A percentile compares a stretch with the other conserved stretches of the same genome.
phyloP scores from a whole-genome alignment of 2,797 vertebrate genomes.

The Sphenopsis melanotis region DNA sequence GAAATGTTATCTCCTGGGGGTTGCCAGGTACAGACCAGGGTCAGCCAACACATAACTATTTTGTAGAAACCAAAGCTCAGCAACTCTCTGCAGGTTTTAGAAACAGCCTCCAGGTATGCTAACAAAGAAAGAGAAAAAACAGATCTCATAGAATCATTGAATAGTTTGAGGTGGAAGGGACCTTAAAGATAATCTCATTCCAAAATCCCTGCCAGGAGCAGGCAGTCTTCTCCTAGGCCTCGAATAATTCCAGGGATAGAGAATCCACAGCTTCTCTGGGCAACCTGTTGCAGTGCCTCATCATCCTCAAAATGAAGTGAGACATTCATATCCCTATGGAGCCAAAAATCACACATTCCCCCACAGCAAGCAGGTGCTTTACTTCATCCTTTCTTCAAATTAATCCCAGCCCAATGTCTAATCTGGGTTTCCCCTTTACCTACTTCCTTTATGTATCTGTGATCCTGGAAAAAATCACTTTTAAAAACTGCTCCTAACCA shows the following conservation, averaged over 20 bases:
- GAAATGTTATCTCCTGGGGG: neutral
- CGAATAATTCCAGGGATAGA: neutral
- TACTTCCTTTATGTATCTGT: neutral
- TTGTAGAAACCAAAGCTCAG: neutral
- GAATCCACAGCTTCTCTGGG: neutral
- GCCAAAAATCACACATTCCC: neutral
- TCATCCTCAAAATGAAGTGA: neutral
- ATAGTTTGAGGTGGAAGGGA: neutral
- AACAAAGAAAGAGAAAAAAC: neutral
- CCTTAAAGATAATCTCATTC: neutral
- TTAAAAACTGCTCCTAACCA: neutral
- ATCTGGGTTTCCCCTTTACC: neutral
- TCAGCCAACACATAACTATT: neutral
- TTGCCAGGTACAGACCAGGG: neutral
- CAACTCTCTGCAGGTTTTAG: neutral
- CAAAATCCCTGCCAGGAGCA: neutral
- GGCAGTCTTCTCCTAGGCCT: neutral
- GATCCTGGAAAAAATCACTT: neutral
- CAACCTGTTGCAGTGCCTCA: neutral
- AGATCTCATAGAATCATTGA: neutral
- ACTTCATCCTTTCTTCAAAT: neutral
- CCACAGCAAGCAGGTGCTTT: neutral
- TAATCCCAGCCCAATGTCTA: neutral
- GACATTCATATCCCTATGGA: neutral
- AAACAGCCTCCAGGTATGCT: neutral